These are phyloP conservation scores for Scaptomyza parva DNA, from an alignment of 2,888 invertebrate species.

Conservation along the genomic window DNA sequence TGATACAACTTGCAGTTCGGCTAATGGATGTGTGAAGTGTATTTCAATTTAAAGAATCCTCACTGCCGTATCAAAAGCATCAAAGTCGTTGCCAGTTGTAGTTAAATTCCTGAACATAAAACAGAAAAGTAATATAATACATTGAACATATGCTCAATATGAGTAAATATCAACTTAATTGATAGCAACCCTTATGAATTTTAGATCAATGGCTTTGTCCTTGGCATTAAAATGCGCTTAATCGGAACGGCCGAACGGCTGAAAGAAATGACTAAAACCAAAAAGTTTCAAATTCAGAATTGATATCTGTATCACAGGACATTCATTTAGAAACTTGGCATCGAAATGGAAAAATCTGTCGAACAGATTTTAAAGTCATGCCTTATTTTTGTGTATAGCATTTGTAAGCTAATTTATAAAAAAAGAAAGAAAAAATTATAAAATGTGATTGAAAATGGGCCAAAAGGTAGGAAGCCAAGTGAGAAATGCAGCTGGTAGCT, in stretches of 20 bases:
- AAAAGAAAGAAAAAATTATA: conserved; percentile 11
- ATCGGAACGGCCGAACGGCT: neutral
- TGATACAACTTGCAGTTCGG: neutral
- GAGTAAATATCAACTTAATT: conserved; percentile 31
- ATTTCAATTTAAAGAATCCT: neutral
- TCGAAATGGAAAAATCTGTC: conserved; percentile 25
- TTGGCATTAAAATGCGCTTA: conserved; percentile 35
- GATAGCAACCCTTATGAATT: conserved; percentile 46
- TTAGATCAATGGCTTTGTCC: conserved; percentile 40
- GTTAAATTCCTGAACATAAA: conserved; percentile 41
- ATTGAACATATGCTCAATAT: conserved; percentile 14
- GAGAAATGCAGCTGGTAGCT: conserved; percentile 40
- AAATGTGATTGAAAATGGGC: neutral
- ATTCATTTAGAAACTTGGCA: conserved; percentile 48
- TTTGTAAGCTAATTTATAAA: conserved; percentile 65
- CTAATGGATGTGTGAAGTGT: neutral
- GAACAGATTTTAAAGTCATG: conserved; percentile 40
- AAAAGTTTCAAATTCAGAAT: conserved; percentile 20
- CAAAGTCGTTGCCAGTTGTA: conserved; percentile 13
- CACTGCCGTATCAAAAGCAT: conserved; percentile 15
- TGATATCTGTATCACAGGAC: conserved; percentile 40
- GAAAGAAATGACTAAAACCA: conserved; percentile 4
- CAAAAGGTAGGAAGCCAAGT: conserved; percentile 9
- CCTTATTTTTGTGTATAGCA: conserved; percentile 41
- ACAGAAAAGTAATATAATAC: conserved; percentile 40